Evolutionary conservation across 2,797 vertebrate genomes (phyloP).

Genomic region (Oreortyx pictus): DNA sequence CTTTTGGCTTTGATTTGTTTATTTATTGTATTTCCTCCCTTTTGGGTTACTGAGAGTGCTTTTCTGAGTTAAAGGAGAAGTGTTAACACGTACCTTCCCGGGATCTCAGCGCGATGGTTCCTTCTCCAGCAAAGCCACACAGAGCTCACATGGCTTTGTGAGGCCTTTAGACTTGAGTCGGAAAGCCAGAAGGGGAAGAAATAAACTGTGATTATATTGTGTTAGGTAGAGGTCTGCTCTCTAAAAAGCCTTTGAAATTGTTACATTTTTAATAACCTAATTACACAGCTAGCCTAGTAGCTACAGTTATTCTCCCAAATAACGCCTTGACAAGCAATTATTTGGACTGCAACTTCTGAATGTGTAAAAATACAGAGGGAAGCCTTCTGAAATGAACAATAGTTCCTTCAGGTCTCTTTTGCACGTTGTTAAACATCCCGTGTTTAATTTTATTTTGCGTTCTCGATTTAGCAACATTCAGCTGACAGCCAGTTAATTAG

Average conservation of each 20-base stretch:
- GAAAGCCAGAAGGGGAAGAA: background rate
- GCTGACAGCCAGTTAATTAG: conserved; percentile 29
- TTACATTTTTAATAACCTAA: conserved; percentile 46
- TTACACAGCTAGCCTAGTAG: conserved; percentile 36
- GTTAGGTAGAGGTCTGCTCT: background rate
- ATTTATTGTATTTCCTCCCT: background rate
- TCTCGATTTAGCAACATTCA: background rate
- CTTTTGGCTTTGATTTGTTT: background rate
- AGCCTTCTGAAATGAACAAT: background rate
- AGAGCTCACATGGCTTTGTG: accelerated
- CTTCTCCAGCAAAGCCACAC: background rate
- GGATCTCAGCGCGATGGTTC: background rate
- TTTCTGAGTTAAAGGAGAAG: background rate
- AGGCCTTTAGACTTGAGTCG: background rate
- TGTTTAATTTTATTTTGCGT: conserved; percentile 9
- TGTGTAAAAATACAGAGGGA: conserved; percentile 42
- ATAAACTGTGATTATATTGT: background rate
- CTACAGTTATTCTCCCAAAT: conserved; percentile 17
- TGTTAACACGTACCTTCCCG: accelerated
- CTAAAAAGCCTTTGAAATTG: background rate
- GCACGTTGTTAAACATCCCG: background rate
- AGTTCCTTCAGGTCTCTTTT: background rate
- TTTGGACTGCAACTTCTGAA: conserved; percentile 38
- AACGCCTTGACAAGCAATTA: conserved; percentile 48
- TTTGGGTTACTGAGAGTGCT: background rate